These are phyloP conservation scores for Chaetophractus vellerosus DNA, from an alignment of 2,797 vertebrate genomes.

Conservation along the genomic window DNA sequence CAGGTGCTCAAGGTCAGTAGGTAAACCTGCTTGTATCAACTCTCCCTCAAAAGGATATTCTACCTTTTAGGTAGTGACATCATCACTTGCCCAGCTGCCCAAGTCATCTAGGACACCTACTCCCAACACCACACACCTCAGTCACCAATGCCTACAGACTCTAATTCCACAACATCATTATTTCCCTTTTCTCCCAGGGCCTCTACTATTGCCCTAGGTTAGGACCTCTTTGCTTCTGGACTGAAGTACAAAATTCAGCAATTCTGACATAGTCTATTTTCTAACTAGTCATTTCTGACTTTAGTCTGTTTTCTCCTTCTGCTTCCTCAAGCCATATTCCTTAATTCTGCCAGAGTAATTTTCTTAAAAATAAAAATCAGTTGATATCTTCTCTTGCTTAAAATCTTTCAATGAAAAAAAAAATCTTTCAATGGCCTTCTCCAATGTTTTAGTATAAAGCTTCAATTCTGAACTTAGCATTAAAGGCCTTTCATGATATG, in stretches of 20 bases:
- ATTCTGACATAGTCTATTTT: neutral
- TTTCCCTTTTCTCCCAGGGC: neutral
- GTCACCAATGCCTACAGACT: neutral
- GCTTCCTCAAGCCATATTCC: neutral
- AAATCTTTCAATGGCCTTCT: neutral
- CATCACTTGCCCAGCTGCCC: neutral
- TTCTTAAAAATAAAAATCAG: neutral
- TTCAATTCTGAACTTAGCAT: neutral
- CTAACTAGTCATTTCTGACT: neutral
- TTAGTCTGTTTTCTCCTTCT: neutral
- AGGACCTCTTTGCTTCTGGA: neutral
- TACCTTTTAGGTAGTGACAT: too few relatives aligned
- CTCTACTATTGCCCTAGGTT: neutral
- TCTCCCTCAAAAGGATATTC: neutral
- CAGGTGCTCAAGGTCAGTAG: neutral
- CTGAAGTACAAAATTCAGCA: neutral
- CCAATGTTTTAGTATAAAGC: neutral
- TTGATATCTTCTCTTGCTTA: neutral
- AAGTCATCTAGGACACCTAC: neutral
- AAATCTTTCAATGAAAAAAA: neutral
- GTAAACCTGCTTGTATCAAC: neutral
- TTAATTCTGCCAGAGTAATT: neutral
- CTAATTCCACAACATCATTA: neutral
- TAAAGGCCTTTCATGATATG: neutral
- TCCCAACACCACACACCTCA: neutral